A percentile compares a stretch with the other conserved stretches of the same genome.
These are phyloP conservation scores for Etheostoma cragini DNA, from an alignment of 2,113 vertebrate species.

Conservation along the genomic window DNA sequence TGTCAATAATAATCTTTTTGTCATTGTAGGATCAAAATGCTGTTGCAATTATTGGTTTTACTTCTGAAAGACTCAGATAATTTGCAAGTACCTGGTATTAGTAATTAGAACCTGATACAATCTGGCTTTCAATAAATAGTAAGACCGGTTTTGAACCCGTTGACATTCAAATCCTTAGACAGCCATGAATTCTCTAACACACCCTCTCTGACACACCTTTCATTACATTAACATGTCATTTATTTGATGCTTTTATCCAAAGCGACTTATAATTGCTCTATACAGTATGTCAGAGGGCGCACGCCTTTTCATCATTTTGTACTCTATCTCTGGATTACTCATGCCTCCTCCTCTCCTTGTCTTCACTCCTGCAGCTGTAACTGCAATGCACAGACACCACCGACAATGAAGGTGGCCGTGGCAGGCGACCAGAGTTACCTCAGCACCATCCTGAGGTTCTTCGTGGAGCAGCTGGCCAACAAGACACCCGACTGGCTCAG, in stretches of 20 bases:
- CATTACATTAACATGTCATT: too few relatives aligned
- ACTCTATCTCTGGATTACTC: constrained; percentile 23
- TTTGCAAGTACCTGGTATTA: background rate
- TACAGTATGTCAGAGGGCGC: too few relatives aligned
- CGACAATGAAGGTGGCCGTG: constrained; percentile 84
- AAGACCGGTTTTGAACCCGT: constrained; percentile 14
- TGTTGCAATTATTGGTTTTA: constrained; percentile 11
- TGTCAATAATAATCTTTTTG: background rate
- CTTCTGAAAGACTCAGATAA: constrained; percentile 18
- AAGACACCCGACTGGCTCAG: constrained; percentile 86
- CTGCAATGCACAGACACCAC: constrained; percentile 85
- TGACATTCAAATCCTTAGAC: constrained; percentile 27
- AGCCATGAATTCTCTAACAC: constrained; percentile 16
- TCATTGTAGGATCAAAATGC: constrained; percentile 1
- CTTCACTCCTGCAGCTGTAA: constrained; percentile 78
- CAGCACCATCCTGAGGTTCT: constrained; percentile 85
- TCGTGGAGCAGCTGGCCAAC: constrained; percentile 86
- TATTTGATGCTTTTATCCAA: too few relatives aligned
- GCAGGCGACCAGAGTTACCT: constrained; percentile 85
- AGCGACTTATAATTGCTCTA: too few relatives aligned
- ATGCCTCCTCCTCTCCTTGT: background rate
- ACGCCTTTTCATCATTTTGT: background rate
- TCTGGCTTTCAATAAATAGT: constrained; percentile 1
- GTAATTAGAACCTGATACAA: constrained; percentile 24
- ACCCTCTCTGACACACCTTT: constrained; percentile 21